phyloP scores from a whole-genome alignment of 2,113 vertebrate genomes.

The Opisthocomus hoazin region DNA sequence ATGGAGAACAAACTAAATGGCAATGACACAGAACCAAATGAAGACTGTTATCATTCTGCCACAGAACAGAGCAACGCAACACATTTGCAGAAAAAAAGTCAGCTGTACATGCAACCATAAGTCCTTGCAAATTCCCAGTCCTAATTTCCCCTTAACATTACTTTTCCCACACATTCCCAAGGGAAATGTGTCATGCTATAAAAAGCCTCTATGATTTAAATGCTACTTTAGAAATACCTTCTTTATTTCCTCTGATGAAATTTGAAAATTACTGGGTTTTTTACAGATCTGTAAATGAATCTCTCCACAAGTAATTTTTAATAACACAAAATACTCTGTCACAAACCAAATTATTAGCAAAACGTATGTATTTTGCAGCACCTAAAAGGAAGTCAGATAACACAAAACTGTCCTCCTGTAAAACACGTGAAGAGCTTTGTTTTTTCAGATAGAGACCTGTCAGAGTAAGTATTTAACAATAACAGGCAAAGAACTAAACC shows the following conservation, averaged over 20 bases:
- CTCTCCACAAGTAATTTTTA: neutral
- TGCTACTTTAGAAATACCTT: neutral
- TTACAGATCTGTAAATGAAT: neutral
- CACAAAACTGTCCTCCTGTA: neutral
- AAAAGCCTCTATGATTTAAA: neutral
- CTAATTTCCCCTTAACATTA: neutral
- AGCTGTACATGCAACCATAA: neutral
- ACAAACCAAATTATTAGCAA: neutral
- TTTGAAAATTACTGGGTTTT: neutral
- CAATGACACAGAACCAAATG: neutral
- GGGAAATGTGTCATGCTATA: fast-evolving
- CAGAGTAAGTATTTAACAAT: neutral
- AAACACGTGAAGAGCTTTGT: neutral
- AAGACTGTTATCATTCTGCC: neutral
- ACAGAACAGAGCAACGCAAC: neutral
- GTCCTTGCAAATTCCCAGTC: neutral
- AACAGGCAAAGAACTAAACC: neutral
- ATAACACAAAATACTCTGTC: neutral
- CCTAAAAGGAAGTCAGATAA: neutral
- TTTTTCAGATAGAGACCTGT: neutral
- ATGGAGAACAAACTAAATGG: neutral
- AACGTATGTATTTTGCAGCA: neutral
- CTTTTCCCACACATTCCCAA: neutral
- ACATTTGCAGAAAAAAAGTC: neutral
- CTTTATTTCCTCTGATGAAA: neutral